These are phyloP conservation scores for Uromys caudimaculatus DNA, from an alignment of 2,797 vertebrate genomes.

Conservation along the genomic window DNA sequence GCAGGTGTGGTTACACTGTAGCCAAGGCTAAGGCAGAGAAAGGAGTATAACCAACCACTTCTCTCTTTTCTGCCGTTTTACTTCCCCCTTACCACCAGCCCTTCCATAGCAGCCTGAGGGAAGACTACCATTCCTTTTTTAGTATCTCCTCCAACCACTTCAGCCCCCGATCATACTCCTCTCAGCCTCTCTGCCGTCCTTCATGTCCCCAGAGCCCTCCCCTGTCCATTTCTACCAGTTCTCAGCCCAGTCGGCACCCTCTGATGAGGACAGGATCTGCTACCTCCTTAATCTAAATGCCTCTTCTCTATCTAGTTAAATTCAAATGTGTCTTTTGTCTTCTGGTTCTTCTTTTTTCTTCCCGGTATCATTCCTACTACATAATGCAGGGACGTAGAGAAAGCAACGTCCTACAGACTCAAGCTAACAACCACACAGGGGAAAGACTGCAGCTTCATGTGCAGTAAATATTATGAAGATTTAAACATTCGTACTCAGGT, in stretches of 20 bases:
- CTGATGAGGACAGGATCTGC: background rate
- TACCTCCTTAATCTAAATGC: background rate
- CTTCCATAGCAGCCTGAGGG: background rate
- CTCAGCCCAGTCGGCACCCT: background rate
- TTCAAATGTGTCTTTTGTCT: background rate
- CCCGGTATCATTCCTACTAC: background rate
- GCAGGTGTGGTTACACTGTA: background rate
- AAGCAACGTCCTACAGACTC: background rate
- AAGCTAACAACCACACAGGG: background rate
- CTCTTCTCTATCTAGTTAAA: background rate
- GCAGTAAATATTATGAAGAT: constrained; percentile 20
- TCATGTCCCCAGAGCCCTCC: background rate
- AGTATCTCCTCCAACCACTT: background rate
- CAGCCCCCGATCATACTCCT: too few relatives aligned
- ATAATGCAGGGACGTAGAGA: background rate
- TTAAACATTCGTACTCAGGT: constrained; percentile 21
- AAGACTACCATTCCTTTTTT: background rate
- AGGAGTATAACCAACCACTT: background rate
- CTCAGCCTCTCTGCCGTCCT: background rate
- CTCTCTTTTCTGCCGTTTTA: constrained; percentile 8
- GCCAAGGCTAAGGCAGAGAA: background rate
- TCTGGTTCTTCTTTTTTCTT: constrained; percentile 33
- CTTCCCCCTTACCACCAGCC: background rate
- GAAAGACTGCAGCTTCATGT: background rate
- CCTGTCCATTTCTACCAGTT: background rate